Evolutionary conservation across 2,797 vertebrate species (phyloP).

Genomic region (Lepus oiostolus): DNA sequence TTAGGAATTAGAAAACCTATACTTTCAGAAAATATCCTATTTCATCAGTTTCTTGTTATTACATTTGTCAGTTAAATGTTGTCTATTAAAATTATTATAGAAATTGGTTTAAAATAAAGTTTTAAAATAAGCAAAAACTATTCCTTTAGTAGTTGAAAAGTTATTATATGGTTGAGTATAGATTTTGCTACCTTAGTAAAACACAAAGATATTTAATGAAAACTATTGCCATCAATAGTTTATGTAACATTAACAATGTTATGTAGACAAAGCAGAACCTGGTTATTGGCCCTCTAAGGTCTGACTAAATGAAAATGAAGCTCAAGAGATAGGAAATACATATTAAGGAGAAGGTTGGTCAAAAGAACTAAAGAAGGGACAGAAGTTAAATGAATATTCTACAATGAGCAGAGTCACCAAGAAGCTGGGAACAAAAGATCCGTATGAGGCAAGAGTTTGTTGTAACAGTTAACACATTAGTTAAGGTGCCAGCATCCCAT

Average conservation of each 20-base stretch:
- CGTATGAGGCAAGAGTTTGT: too few species aligned
- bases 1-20: not conserved
- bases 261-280: not conserved
- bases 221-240: conserved; percentile 6
- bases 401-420: not conserved
- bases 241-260: conserved; percentile 37
- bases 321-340: not conserved
- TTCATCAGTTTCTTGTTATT: conserved; percentile 10
- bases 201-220: conserved; percentile 40
- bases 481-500: too few species aligned
- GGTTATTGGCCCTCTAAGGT: not conserved
- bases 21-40: conserved; percentile 1
- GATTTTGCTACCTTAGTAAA: conserved; percentile 62
- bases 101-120: conserved; percentile 7
- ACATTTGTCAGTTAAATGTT: conserved; percentile 42
- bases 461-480: too few species aligned
- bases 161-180: conserved; percentile 27
- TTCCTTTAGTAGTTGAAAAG: conserved; percentile 50
- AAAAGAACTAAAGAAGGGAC: conserved; percentile 24
- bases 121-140: conserved; percentile 66
- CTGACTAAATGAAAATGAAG: conserved; percentile 4
- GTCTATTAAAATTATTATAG: conserved; percentile 9
- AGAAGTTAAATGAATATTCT: conserved; percentile 3
- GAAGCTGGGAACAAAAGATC: not conserved
- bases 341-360: not conserved